These are phyloP conservation scores for Polietes domitor DNA, from an alignment of 2,888 invertebrate genomes.

Conservation along the genomic window DNA sequence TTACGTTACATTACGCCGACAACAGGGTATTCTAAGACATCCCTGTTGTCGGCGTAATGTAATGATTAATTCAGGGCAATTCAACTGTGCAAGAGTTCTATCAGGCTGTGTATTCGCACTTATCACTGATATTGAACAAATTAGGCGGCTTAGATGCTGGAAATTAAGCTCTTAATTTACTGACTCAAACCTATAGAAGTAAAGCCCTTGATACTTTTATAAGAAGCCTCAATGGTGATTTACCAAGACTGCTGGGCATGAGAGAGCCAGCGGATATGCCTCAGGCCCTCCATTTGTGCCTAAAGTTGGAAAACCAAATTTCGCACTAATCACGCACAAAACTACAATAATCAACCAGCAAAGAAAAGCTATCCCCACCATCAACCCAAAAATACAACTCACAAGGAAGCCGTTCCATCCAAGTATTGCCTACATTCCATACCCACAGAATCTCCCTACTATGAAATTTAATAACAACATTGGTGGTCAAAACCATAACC, in stretches of 20 bases:
- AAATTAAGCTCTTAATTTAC: slow-evolving; percentile 49
- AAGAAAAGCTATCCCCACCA: slow-evolving; percentile 37
- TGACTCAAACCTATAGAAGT: slow-evolving; percentile 62
- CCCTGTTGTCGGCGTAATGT: slow-evolving; percentile 45
- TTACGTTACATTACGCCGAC: slow-evolving; percentile 45
- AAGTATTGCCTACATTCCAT: slow-evolving; percentile 42
- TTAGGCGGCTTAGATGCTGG: slow-evolving; percentile 63
- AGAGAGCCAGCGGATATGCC: slow-evolving; percentile 39
- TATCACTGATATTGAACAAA: slow-evolving; percentile 68
- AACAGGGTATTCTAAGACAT: too few species aligned
- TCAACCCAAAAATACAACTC: slow-evolving; percentile 10
- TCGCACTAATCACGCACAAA: slow-evolving; percentile 44
- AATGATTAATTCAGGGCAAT: slow-evolving; percentile 53
- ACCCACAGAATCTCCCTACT: not conserved
- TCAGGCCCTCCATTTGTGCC: slow-evolving; percentile 56
- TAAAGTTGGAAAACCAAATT: slow-evolving; percentile 52
- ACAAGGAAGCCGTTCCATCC: slow-evolving; percentile 35
- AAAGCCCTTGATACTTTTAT: slow-evolving; percentile 69
- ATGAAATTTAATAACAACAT: not conserved
- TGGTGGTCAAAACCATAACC: not conserved
- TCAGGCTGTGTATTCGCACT: slow-evolving; percentile 64
- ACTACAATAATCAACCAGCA: slow-evolving; percentile 34
- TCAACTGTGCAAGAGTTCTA: slow-evolving; percentile 66
- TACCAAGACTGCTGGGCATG: slow-evolving; percentile 41
- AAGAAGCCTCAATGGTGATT: slow-evolving; percentile 62